Base-by-base conservation (phyloP, 2,888 invertebrate species). In the Caenorhabditis sulstoni region DNA sequence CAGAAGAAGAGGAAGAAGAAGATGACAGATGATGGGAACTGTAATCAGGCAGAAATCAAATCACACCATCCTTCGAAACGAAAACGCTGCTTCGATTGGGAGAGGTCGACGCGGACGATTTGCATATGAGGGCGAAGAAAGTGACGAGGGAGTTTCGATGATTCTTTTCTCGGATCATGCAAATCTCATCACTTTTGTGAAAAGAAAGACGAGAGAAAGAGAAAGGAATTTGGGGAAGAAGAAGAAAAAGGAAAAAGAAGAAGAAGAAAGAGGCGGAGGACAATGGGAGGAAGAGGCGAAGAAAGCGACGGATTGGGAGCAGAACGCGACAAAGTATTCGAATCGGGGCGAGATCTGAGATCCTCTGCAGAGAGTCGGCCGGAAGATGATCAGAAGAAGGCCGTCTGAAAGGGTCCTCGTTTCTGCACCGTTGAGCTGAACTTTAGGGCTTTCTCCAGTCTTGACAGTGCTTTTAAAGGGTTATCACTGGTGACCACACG, bases 81-180 rank as follows among this genome's bases (percentile, higher is more conserved):
- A n/a, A n/a, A n/a, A n/a, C n/a, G n/a, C n/a, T n/a, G n/a, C n/a
- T n/a, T n/a, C n/a, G n/a, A n/a, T 11, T 4, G 41, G 7, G 41
- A 11, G 41, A 11, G 41, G 41, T 29, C 29, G 29, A 29, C 7
- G 3, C n/a, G 37, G 37, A 37, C 9, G 44, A 71, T 71, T 71
- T 71, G 71, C 62, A 71, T 71, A 57, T 71, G 62, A 64, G 71
- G 71, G 71, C 71, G 64, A 49, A 49, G 35, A 55, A 68, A 59
- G 52, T 61, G 68, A 59, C 41, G 52, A 53, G 18, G 18, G 7
- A 39, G 22, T 5, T n/a, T n/a, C n/a, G n/a, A n/a, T n/a, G n/a
- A n/a, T n/a, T n/a, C n/a, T n/a, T n/a, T 3, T 29, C 29, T 52
- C 50, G 52, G 35, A 61, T 61, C 70, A 59, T 58, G 68, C 68